These are phyloP conservation scores for Seira musarum DNA, from an alignment of 2,888 invertebrate species.

Conservation along the genomic window DNA sequence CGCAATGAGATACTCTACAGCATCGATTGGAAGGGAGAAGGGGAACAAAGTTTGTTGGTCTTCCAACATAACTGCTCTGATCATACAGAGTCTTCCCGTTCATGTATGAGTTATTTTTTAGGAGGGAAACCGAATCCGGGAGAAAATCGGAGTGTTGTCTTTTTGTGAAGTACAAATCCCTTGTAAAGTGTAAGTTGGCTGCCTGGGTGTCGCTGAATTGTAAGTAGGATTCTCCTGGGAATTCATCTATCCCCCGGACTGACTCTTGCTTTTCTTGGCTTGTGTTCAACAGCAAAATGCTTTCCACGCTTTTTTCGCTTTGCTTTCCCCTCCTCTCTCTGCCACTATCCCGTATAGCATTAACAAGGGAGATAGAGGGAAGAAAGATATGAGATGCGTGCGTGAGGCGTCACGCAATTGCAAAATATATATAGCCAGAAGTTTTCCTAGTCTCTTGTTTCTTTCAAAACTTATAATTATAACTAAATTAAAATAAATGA, in stretches of 20 bases:
- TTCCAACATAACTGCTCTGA: no score
- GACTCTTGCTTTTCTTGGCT: neutral
- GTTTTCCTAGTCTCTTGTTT: no score
- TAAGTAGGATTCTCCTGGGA: slow-evolving; percentile 60
- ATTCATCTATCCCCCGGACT: slow-evolving; percentile 45
- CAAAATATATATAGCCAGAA: no score
- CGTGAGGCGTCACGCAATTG: no score
- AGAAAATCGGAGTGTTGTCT: slow-evolving; percentile 48
- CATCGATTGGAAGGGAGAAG: no score
- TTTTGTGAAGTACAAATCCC: slow-evolving; percentile 57
- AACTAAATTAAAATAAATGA: no score
- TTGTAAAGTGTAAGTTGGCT: slow-evolving; percentile 53
- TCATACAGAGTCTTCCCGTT: no score
- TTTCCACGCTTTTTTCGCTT: neutral
- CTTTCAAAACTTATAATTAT: no score
- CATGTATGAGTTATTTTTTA: no score
- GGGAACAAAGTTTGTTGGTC: no score
- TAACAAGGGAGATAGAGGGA: neutral
- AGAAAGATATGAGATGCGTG: no score
- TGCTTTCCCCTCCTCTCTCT: slow-evolving; percentile 2
- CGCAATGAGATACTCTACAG: no score
- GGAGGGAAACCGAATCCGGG: slow-evolving; percentile 50
- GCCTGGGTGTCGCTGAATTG: slow-evolving; percentile 66
- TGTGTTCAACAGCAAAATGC: neutral
- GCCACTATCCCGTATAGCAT: neutral